Conservation (phyloP, 1,140 invertebrate genomes). For the Palaemon carinicauda region DNA sequence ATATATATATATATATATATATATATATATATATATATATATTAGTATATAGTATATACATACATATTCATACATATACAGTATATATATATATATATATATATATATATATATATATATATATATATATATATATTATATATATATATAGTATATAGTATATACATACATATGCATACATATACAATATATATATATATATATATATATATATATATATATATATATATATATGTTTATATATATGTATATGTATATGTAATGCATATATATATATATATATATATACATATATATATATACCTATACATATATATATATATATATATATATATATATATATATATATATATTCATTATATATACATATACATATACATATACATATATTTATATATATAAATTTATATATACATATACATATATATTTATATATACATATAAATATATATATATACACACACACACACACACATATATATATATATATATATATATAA, state of each 20-base stretch:
- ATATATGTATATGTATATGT: no score
- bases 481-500: background rate
- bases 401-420: background rate
- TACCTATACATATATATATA: background rate
- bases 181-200: no score
- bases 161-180: background rate
- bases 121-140: background rate
- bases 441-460: background rate
- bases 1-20: background rate
- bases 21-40: background rate
- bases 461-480: background rate
- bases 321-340: conserved; percentile 8
- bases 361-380: background rate
- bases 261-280: no score
- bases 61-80: background rate
- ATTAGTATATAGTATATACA: background rate
- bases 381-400: background rate
- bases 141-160: background rate
- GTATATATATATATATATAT: background rate
- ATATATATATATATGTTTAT: no score
- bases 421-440: background rate
- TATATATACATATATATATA: no score
- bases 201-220: no score
- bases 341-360: background rate
- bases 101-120: background rate